Evolutionary conservation across 2,888 invertebrate species (phyloP).

Genomic region (Pherbina coryleti): DNA sequence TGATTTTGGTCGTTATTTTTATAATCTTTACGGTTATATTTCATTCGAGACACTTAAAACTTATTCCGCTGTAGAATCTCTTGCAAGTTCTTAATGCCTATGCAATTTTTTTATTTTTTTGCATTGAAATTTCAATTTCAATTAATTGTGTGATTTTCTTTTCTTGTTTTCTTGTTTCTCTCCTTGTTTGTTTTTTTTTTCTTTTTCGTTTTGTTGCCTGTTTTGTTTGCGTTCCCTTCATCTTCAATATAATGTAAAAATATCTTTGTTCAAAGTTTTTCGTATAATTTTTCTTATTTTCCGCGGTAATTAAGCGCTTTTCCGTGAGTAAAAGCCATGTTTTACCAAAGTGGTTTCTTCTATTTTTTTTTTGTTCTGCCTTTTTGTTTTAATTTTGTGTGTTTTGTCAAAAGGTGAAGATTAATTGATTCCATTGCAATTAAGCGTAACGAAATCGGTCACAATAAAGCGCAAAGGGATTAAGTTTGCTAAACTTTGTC

Average conservation of each 20-base stretch:
- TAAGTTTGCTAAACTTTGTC: too few species aligned
- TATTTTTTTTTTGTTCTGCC: background rate
- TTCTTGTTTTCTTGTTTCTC: background rate
- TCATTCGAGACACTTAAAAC: background rate
- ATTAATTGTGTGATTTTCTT: background rate
- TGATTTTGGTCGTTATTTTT: background rate
- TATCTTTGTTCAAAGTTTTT: background rate
- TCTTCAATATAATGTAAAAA: background rate
- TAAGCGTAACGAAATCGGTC: too few species aligned
- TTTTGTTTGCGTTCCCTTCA: background rate
- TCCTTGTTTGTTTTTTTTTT: slow-evolving; percentile 15
- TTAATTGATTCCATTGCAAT: background rate
- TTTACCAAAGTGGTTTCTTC: background rate
- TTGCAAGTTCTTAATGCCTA: too few species aligned
- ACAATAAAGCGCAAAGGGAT: too few species aligned
- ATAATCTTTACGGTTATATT: background rate
- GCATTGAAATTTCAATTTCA: too few species aligned
- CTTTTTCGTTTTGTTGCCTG: background rate
- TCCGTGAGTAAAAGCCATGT: background rate
- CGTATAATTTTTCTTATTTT: background rate
- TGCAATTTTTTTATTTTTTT: too few species aligned
- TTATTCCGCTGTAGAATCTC: too few species aligned
- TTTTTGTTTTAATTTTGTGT: background rate
- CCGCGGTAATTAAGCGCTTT: background rate
- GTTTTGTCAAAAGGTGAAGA: background rate